Evolutionary conservation across 92 coral and sea anemone species (phyloP).

Genomic region (Metridium senile): DNA sequence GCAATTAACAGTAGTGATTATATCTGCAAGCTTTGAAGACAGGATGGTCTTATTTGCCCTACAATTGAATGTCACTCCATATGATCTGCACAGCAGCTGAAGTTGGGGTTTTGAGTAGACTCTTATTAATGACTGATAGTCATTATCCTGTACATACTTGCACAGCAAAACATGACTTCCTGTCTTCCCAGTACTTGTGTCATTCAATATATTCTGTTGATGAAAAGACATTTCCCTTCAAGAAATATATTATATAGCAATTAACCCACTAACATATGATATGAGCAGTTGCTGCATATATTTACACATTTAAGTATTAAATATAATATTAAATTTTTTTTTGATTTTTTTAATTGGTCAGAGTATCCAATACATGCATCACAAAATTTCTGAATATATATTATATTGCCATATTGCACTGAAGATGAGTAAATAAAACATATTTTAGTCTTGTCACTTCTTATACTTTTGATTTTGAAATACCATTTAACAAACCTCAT

Average conservation of each 20-base stretch:
- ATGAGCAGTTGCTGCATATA: neutral
- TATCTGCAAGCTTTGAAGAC: constrained; percentile 21
- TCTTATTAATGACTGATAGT: constrained; percentile 30
- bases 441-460: too few species aligned
- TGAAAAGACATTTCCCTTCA: neutral
- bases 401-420: too few species aligned
- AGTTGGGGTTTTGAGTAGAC: constrained; percentile 43
- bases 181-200: constrained; percentile 19
- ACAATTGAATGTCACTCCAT: constrained; percentile 26
- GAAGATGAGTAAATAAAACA: too few species aligned
- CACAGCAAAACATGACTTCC: constrained; percentile 16
- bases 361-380: too few species aligned
- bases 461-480: too few species aligned
- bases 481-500: too few species aligned
- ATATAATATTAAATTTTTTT: too few species aligned
- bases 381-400: too few species aligned
- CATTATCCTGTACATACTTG: constrained; percentile 5
- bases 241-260: neutral
- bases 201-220: constrained; percentile 15
- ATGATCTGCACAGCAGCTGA: constrained; percentile 46
- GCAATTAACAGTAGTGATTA: neutral
- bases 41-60: constrained; percentile 41
- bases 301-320: neutral
- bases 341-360: neutral
- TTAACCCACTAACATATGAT: neutral